Evolutionary conservation across 2,888 invertebrate species (phyloP).

Genomic region (Apamea monoglypha): DNA sequence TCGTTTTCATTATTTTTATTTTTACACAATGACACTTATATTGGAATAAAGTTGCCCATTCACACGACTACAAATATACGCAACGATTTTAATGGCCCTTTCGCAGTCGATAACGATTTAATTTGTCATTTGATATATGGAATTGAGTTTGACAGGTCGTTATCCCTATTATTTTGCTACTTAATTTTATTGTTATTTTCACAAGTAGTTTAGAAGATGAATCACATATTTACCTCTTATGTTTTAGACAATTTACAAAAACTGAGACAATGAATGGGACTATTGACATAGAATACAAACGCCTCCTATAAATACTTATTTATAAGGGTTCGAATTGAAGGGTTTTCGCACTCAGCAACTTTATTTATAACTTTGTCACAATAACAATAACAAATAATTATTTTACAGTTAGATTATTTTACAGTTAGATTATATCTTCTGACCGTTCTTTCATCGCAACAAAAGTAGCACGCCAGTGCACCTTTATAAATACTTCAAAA

Average conservation of each 20-base stretch:
- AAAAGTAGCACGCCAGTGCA: neutral
- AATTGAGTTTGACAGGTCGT: constrained; percentile 30
- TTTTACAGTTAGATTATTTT: neutral
- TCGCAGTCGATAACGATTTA: constrained; percentile 55
- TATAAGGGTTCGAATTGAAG: neutral
- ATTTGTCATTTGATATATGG: constrained; percentile 57
- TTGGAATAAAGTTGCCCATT: constrained; percentile 60
- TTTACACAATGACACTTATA: constrained; percentile 59
- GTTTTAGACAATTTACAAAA: neutral
- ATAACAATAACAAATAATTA: neutral
- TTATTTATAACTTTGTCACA: neutral
- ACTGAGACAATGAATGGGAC: neutral
- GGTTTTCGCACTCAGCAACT: neutral
- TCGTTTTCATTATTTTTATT: constrained; percentile 61
- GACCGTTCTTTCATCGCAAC: neutral
- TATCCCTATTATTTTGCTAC: constrained; percentile 36
- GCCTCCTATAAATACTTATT: neutral
- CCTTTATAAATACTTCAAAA: neutral
- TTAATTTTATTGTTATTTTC: constrained; percentile 43
- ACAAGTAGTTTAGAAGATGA: constrained; percentile 5
- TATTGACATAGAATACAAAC: neutral
- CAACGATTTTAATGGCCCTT: constrained; percentile 37
- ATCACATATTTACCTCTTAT: constrained; percentile 7
- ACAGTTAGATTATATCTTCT: neutral
- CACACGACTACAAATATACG: constrained; percentile 50